These are phyloP conservation scores for Scalopus aquaticus DNA, from an alignment of 2,113 vertebrate genomes.

Conservation along the genomic window DNA sequence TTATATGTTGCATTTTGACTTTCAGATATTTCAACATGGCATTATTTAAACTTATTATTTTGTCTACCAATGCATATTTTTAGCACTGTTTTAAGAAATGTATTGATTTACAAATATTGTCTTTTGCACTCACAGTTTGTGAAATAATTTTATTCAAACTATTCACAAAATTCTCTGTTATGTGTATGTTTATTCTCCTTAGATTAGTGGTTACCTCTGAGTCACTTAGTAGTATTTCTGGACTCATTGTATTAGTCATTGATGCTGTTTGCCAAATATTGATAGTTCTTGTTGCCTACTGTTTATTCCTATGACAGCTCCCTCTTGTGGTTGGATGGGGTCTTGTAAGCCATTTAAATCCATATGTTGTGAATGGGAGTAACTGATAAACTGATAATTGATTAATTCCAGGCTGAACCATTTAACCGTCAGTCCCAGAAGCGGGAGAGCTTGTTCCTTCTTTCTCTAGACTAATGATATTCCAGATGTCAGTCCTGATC, in stretches of 20 bases:
- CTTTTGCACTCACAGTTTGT: not conserved
- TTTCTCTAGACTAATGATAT: not conserved
- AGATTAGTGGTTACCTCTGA: not conserved
- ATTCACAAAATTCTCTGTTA: not conserved
- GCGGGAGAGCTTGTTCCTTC: not conserved
- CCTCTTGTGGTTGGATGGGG: not conserved
- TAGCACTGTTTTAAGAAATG: not conserved
- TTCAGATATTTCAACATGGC: not conserved
- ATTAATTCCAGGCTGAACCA: not conserved
- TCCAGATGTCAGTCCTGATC: not conserved
- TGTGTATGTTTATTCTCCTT: not conserved
- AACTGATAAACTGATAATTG: not conserved
- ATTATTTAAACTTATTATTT: not conserved
- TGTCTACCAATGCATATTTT: not conserved
- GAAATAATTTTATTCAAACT: not conserved
- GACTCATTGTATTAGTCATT: not conserved
- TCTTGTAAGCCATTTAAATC: not conserved
- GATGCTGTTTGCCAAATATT: not conserved
- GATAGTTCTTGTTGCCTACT: not conserved
- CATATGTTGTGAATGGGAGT: not conserved
- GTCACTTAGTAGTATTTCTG: not conserved
- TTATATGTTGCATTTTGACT: constrained; percentile 12
- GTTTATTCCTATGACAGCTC: not conserved
- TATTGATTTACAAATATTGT: not conserved
- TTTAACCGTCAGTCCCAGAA: not conserved